Evolutionary conservation across 1,140 invertebrate genomes (phyloP).

Genomic region (Brachionus angularis): DNA sequence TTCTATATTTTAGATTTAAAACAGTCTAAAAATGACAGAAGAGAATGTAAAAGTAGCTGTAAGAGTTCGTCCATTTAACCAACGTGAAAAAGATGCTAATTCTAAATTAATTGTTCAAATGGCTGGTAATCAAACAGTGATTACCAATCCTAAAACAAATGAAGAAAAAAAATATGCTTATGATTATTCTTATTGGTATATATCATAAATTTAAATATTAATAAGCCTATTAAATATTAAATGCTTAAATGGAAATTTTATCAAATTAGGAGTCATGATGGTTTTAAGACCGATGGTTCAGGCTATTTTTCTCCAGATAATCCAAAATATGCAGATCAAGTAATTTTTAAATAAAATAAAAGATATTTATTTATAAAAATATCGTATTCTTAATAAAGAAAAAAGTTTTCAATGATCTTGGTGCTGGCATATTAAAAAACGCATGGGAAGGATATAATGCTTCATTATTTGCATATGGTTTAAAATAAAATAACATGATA

Average conservation of each 20-base stretch:
- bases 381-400: constrained; percentile 53
- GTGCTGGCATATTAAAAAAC: constrained; percentile 62
- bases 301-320: constrained; percentile 60
- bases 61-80: constrained; percentile 64
- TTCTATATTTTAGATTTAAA: too few species aligned
- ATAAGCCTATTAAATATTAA: too few species aligned
- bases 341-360: constrained; percentile 45
- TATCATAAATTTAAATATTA: constrained; percentile 46
- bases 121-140: constrained; percentile 60
- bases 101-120: constrained; percentile 62
- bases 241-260: neutral
- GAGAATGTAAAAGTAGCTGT: constrained; percentile 65
- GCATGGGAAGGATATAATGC: constrained; percentile 66
- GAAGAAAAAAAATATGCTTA: constrained; percentile 62
- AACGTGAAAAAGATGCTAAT: constrained; percentile 61
- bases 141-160: constrained; percentile 60
- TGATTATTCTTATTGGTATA: constrained; percentile 65
- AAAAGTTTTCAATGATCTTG: constrained; percentile 63
- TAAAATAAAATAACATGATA: too few species aligned
- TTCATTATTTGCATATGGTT: constrained; percentile 65
- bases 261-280: constrained; percentile 59
- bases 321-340: constrained; percentile 53
- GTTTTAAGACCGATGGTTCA: constrained; percentile 58
- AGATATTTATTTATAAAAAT: neutral
- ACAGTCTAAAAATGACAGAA: constrained; percentile 44